Evolutionary conservation across 1,140 invertebrate species (phyloP), one percentile per base, ranked within the genome.

Genomic region (Nylanderia fulva): DNA sequence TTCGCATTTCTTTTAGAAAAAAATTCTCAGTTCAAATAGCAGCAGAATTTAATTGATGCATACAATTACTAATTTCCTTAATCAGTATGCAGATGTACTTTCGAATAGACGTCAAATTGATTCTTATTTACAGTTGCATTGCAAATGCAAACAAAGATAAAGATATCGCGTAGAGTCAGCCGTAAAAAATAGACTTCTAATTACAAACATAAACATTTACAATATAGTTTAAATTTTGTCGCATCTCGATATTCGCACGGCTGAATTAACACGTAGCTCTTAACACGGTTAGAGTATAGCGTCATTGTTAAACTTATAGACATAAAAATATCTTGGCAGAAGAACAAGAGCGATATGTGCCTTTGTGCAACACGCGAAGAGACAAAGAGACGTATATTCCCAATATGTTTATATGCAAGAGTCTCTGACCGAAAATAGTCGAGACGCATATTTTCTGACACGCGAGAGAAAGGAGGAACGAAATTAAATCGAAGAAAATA

Each of bases 251-350:
- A n/a, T 66, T 66, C 2, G 9, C 36, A 48, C 29, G 8, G 8
- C 4, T 8, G 9, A 56, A 68, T 68, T 68, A 68, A 56, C 33
- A 54, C 21, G 15, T 54, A 36, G 36, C 24, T 63, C 18, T 66
- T 66, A 52, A 66, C 13, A 54, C 9, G 21, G 21, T 6, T 68
- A 42, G 66, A 79, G 24, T 36, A n/a, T n/a, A 39, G 15, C 29
- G 21, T 29, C 48, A 68, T 68, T 39, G 75, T 36, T 18, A 58
- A 24, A 33, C 24, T 8, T 18, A 24, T 33, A 13, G 0, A 54
- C 24, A 24, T 33, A 13, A 0, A 54, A 66, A 54, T 68, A 24
- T 56, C 76, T 79, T 79, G 76, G 63, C 63, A 68, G 15, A 33
- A 24, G 21, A 79, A n/a, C 33, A 79, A 68, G 15, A 18, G 29